Percentiles rank a stretch among this genome's conserved stretches.
Evolutionary conservation across 1,140 invertebrate species (phyloP).

Genomic region (Cotesia vestalis): DNA sequence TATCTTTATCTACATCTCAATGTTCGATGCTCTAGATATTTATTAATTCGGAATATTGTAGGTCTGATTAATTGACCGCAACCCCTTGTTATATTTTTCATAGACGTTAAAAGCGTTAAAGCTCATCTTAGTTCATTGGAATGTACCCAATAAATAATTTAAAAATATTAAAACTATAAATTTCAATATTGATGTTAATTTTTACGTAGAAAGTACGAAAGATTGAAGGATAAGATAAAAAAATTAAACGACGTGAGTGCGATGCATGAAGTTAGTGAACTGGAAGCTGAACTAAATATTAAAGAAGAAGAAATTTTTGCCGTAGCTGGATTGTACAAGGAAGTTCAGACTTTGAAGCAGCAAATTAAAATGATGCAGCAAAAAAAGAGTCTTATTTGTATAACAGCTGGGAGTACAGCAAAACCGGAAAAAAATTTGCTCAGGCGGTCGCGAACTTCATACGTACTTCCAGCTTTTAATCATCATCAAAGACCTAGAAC

Average conservation of each 20-base stretch:
- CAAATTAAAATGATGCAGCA: constrained; percentile 62
- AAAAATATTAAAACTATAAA: no score
- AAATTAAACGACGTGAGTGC: constrained; percentile 50
- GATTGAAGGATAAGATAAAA: constrained; percentile 51
- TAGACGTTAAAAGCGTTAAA: no score
- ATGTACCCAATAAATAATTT: no score
- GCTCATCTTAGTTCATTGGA: no score
- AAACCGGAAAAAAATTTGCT: constrained; percentile 22
- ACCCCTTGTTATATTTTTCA: no score
- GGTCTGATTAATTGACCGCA: no score
- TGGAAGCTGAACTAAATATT: constrained; percentile 60
- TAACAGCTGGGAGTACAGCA: constrained; percentile 40
- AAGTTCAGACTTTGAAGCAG: constrained; percentile 62
- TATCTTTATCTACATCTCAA: no score
- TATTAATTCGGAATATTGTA: no score
- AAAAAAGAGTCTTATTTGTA: constrained; percentile 54
- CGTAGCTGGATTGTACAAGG: constrained; percentile 63
- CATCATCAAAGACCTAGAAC: constrained; percentile 29
- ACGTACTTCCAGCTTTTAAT: constrained; percentile 23
- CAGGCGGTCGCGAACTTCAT: background rate
- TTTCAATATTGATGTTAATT: background rate
- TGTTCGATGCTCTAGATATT: no score
- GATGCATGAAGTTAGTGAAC: constrained; percentile 52
- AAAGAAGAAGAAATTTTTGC: constrained; percentile 68
- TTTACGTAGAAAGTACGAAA: constrained; percentile 63